Percentiles rank a stretch among this genome's conserved stretches.
Evolutionary conservation across 1,140 invertebrate genomes (phyloP).

Genomic region (Rhagoletis pomonella): DNA sequence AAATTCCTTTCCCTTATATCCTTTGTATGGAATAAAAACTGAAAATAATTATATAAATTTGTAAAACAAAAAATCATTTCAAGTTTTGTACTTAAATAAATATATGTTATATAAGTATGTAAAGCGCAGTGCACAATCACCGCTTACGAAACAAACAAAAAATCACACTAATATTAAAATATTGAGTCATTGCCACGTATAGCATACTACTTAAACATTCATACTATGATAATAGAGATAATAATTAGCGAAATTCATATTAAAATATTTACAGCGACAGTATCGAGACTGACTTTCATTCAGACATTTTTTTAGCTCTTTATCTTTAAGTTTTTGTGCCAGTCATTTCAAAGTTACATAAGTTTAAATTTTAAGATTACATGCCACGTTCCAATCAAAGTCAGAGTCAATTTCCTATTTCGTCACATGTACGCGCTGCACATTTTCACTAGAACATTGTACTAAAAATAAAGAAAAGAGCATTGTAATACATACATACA

Average conservation of each 20-base stretch:
- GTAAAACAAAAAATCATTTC: neutral
- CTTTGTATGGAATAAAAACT: too few relatives aligned
- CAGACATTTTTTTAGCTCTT: too few relatives aligned
- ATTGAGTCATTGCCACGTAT: neutral
- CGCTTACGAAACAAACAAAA: neutral
- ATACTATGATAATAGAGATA: neutral
- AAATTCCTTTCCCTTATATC: too few relatives aligned
- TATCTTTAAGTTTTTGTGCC: too few relatives aligned
- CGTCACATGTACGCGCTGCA: neutral
- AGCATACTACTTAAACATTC: neutral
- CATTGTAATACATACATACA: neutral
- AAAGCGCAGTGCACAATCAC: neutral
- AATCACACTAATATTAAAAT: neutral
- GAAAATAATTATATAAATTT: neutral
- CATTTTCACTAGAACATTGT: neutral
- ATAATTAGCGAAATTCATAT: neutral
- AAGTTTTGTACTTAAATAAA: constrained; percentile 19
- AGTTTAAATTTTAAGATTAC: too few relatives aligned
- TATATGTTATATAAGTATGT: too few relatives aligned
- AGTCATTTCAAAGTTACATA: too few relatives aligned
- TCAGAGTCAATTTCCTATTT: neutral
- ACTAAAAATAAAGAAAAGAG: too few relatives aligned
- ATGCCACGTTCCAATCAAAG: too few relatives aligned
- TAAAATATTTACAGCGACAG: neutral
- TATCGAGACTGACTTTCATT: too few relatives aligned